Evolutionary conservation across 2,113 vertebrate genomes (phyloP), one percentile per base, ranked within the genome.

Genomic region (Sebastes fasciatus): DNA sequence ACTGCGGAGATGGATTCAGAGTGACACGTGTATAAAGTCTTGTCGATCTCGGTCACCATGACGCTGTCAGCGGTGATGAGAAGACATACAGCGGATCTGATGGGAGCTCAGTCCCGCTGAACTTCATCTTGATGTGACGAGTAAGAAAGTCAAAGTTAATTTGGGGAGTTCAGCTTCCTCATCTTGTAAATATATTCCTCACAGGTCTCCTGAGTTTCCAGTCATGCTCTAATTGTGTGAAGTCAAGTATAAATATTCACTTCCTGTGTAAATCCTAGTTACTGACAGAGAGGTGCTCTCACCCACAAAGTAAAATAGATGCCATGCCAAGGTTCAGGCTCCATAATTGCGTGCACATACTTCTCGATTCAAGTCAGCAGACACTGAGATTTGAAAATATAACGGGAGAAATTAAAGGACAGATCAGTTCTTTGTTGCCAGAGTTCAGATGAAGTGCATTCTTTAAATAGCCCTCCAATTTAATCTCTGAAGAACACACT

Each of bases 371-470:
- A 43, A 66, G 66, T 51, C 64, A 19, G 72, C 74, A 49, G 55
- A 42, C n/a, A 1, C 9, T 8, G 17, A 63, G 66, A 75, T 83
- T 79, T 65, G n/a, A 65, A 69, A 62, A 79, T 3, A 49, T 52
- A 68, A 78, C 63, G 34, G 23, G 26, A 62, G 61, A 67, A 65
- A 68, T 81, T 64, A 78, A 57, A 77, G 82, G 70, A 63, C 19
- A 26, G 79, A 84, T 82, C 46, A 45, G 8, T 54, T 65, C 68
- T 86, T 75, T 81, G 77, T 61, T 45, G 42, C 51, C 23, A 3
- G 67, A 71, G 86, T 91, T 93, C 82, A 88, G 19, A 68, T 73
- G n/a, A 74, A 88, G 90, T 79, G 54, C 57, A 12, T 71, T 88
- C 87, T 79, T 91, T 76, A 88, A 89, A 89, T 84, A 88, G 63